Evolutionary conservation across 2,888 invertebrate genomes (phyloP), one percentile per base, ranked within the genome.

Genomic region (Meloe dianella): DNA sequence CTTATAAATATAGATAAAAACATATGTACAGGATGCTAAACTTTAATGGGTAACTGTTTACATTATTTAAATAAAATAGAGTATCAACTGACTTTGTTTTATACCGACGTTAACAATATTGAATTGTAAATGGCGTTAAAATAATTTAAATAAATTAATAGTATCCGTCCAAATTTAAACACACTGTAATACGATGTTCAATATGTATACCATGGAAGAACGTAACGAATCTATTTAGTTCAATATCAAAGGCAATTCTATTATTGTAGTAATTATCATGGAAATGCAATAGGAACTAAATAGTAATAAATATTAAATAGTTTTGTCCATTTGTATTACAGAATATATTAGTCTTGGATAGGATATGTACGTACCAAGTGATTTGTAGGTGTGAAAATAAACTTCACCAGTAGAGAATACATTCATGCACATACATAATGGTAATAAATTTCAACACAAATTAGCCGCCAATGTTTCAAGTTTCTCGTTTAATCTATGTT

Each of bases 241-340:
- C 41, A 47, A 10, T 47, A 20, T 47, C 2, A 47, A 10, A 47
- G 47, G 20, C 20, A 47, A 20, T 68, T 62, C 66, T 60, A 68
- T 69, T 64, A 65, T 67, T 68, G 72, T 63, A 68, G 68, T 59
- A 61, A 68, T 70, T 65, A 70, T 71, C 64, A 67, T 64, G 64
- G 57, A 68, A 72, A 66, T 58, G 67, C 65, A 67, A 68, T 65
- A 61, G 71, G 67, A 69, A 67, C 65, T 61, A n/a, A n/a, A n/a
- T n/a, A 60, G 68, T 66, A 71, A 70, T 68, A 70, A 70, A 70
- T 68, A 70, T 68, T 66, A 65, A 67, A 60, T 65, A 59, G 65
- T 62, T 64, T 63, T 66, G 68, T 70, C 63, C 60, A 63, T 61
- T 60, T 62, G 67, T 67, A 67, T 70, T 70, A 70, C 70, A 70